Conservation (phyloP, 2,888 invertebrate genomes). For the Sphaerophoria rueppellii region DNA sequence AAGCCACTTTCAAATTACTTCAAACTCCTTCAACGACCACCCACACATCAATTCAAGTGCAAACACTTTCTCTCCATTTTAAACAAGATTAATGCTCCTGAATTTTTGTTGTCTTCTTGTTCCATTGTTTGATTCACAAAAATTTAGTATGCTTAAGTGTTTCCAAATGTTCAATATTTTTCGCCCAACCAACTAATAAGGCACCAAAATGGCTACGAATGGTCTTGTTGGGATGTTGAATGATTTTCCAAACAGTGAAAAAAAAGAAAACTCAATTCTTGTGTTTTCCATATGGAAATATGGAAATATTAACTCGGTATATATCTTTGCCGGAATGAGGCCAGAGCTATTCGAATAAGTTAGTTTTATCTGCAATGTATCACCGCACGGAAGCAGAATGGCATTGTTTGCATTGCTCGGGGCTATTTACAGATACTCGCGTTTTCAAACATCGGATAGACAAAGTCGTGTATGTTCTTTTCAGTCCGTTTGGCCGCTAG, state of each 20-base stretch:
- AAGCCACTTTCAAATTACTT: too few species aligned
- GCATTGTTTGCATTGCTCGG: conserved; percentile 62
- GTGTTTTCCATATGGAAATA: conserved; percentile 61
- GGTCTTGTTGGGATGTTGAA: conserved; percentile 51
- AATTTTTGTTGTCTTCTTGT: conserved; percentile 12
- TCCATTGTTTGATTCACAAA: conserved; percentile 40
- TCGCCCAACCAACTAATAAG: neutral
- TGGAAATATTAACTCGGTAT: conserved; percentile 67
- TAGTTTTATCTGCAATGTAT: conserved; percentile 42
- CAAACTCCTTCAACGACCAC: neutral
- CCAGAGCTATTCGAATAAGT: conserved; percentile 30
- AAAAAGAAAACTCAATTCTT: neutral
- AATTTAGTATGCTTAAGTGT: conserved; percentile 46
- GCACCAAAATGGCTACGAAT: conserved; percentile 52
- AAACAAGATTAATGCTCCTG: neutral
- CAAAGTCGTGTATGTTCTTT: neutral
- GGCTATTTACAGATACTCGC: conserved; percentile 45
- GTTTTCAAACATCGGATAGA: neutral
- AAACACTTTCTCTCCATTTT: neutral
- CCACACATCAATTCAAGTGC: neutral
- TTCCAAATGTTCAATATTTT: conserved; percentile 18
- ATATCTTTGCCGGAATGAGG: conserved; percentile 21
- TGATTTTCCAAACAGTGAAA: neutral
- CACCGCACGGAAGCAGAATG: conserved; percentile 66
- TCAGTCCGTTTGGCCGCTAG: conserved; percentile 19